phyloP scores from a whole-genome alignment of 2,888 invertebrate species.

The Bursaphelenchus okinawaensis region DNA sequence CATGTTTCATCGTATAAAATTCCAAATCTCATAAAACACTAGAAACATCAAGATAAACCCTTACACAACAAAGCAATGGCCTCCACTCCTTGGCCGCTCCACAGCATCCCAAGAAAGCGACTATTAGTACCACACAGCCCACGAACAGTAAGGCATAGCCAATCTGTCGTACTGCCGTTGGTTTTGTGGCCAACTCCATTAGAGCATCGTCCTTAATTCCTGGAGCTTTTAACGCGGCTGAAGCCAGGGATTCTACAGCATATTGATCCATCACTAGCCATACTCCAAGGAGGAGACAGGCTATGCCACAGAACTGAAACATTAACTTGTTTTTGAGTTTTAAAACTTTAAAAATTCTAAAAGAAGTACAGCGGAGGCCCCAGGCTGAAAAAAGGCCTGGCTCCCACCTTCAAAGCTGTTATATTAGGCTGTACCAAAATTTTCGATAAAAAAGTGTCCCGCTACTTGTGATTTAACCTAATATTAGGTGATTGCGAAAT shows the following conservation, averaged over 20 bases:
- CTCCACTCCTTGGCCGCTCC: constrained; percentile 57
- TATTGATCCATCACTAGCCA: constrained; percentile 55
- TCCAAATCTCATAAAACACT: too few relatives aligned
- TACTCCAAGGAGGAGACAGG: constrained; percentile 53
- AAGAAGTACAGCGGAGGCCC: too few relatives aligned
- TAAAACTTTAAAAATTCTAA: too few relatives aligned
- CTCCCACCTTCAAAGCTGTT: too few relatives aligned
- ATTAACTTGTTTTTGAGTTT: too few relatives aligned
- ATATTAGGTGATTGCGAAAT: too few relatives aligned
- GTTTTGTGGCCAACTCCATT: constrained; percentile 18
- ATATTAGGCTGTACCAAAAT: too few relatives aligned
- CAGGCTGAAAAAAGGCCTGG: too few relatives aligned
- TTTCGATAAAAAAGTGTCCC: too few relatives aligned
- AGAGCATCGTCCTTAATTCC: constrained; percentile 15
- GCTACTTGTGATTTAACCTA: too few relatives aligned
- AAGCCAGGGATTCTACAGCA: constrained; percentile 51
- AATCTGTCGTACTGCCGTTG: constrained; percentile 45
- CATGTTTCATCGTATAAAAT: too few relatives aligned
- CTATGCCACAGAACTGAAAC: constrained; percentile 52
- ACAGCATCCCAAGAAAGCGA: constrained; percentile 56
- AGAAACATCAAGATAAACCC: too few relatives aligned
- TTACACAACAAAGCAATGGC: constrained; percentile 53
- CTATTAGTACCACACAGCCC: constrained; percentile 52
- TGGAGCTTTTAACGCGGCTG: constrained; percentile 44
- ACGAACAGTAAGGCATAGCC: constrained; percentile 52